Conservation (phyloP, 2,888 invertebrate species). For the Deilephila porcellus region DNA sequence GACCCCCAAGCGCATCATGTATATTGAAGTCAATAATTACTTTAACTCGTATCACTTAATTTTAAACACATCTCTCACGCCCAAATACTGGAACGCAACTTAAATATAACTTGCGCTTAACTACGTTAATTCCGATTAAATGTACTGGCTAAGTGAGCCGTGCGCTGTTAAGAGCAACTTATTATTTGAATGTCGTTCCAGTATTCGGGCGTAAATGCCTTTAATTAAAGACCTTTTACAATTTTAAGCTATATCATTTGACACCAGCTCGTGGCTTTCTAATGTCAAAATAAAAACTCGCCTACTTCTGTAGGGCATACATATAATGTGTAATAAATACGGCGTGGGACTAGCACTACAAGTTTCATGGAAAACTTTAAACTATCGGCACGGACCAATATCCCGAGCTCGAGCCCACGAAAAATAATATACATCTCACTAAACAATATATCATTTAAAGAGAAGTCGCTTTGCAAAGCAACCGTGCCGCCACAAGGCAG, state of each 20-base stretch:
- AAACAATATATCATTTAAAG: constrained; percentile 46
- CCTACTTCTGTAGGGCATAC: constrained; percentile 14
- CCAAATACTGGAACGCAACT: too few relatives aligned
- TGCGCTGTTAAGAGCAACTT: too few relatives aligned
- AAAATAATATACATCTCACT: constrained; percentile 50
- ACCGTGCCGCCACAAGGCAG: constrained; percentile 45
- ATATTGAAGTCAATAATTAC: not conserved
- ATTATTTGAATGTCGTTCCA: too few relatives aligned
- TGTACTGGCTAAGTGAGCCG: too few relatives aligned
- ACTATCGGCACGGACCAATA: not conserved
- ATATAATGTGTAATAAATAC: constrained; percentile 15
- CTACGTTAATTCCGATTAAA: too few relatives aligned
- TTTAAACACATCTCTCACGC: not conserved
- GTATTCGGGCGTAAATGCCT: too few relatives aligned
- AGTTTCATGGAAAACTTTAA: not conserved
- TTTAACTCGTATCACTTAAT: constrained; percentile 16
- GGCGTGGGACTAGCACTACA: not conserved
- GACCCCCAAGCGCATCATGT: not conserved
- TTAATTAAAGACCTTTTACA: constrained; percentile 32
- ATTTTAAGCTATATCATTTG: constrained; percentile 34
- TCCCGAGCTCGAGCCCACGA: not conserved
- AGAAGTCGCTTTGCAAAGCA: constrained; percentile 48
- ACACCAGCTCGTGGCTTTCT: constrained; percentile 6
- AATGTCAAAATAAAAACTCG: constrained; percentile 19
- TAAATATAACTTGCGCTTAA: too few relatives aligned